phyloP scores from a whole-genome alignment of 1,140 invertebrate genomes.

The Caenorhabditis elegans region WBcel235 BX284603.4:10564001-10564500 shows the following conservation, averaged over 20 bases:
- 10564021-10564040: not conserved
- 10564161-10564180: slow-evolving; percentile 63
- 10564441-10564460: too few relatives aligned
- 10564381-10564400: not conserved
- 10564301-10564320: not conserved
- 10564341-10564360: too few relatives aligned
- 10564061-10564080: slow-evolving; percentile 76
- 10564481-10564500: too few relatives aligned
- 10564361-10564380: too few relatives aligned
- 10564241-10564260: slow-evolving; percentile 65
- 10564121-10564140: slow-evolving; percentile 79
- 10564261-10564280: slow-evolving; percentile 60
- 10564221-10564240: slow-evolving; percentile 66
- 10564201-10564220: not conserved
- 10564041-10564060: not conserved
- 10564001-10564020: slow-evolving; percentile 18
- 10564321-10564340: too few relatives aligned
- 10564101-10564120: slow-evolving; percentile 86
- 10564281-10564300: slow-evolving; percentile 56
- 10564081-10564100: slow-evolving; percentile 85
- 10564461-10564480: too few relatives aligned
- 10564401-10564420: not conserved
- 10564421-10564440: too few relatives aligned
- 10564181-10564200: not conserved
- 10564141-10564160: slow-evolving; percentile 63